These are phyloP conservation scores for Channallabes apus DNA, from an alignment of 2,797 vertebrate genomes.

Conservation along the genomic window DNA sequence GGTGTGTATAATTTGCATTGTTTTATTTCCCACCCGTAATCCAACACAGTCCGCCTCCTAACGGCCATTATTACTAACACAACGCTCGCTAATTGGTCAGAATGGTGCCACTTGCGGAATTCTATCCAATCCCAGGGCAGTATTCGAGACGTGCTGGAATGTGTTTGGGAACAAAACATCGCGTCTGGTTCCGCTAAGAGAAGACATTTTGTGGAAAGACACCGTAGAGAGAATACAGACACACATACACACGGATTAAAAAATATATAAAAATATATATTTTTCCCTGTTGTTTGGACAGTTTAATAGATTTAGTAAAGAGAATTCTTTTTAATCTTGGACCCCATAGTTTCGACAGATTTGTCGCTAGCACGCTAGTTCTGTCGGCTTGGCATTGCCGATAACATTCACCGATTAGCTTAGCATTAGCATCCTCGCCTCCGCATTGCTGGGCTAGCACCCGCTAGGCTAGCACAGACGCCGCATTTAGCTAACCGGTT, in stretches of 20 bases:
- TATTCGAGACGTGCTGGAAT: not conserved
- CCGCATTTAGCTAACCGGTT: constrained; percentile 28
- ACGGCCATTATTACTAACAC: not conserved
- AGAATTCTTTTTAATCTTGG: not conserved
- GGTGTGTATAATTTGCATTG: constrained; percentile 19
- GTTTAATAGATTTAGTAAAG: not conserved
- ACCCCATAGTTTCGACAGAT: not conserved
- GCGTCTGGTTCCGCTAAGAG: constrained; percentile 52
- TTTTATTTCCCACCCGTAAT: constrained; percentile 15
- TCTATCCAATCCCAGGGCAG: not conserved
- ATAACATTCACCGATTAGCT: constrained; percentile 38
- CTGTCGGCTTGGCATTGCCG: constrained; percentile 45
- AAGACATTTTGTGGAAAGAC: constrained; percentile 56
- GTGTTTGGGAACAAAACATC: not conserved
- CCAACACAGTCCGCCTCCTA: not conserved
- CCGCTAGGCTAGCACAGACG: constrained; percentile 29
- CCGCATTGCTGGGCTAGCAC: constrained; percentile 64
- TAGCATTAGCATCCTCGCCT: constrained; percentile 33
- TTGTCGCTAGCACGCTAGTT: not conserved
- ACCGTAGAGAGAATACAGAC: constrained; percentile 37
- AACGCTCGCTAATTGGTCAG: not conserved
- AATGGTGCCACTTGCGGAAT: too few species aligned
- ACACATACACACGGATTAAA: not conserved
- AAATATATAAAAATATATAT: not conserved
- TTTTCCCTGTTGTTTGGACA: not conserved